Base-by-base conservation (phyloP, 2,797 vertebrate genomes). In the Prionace glauca region DNA sequence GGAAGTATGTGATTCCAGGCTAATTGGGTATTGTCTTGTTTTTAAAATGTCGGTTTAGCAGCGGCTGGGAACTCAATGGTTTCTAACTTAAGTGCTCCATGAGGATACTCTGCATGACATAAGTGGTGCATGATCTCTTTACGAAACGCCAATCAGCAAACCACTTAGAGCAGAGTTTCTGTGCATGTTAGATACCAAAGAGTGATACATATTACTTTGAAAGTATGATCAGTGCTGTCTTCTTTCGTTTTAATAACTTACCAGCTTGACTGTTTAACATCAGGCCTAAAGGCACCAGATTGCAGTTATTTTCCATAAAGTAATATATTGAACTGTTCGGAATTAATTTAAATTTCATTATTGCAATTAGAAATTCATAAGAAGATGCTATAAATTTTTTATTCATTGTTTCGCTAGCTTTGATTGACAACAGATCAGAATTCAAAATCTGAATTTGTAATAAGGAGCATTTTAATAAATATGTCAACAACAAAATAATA, bases 341-440 rank as follows among this genome's bases (percentile, higher is more conserved):
- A 96, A 36, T 86, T 96, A 95, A 71, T 96, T 62, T 96, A 96
- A 96, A 96, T 97, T 97, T 96, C 0, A 95, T 97, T 96, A 96
- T 87, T 96, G 96, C 26, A 95, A 18, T 96, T 96, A 96, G 29
- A 96, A 69, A 74, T 96, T 60, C 65, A 93, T 93, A 96, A 94
- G 88, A 96, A 92, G 88, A 71, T 72, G 45, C 60, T 74, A 96
- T 96, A 96, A 96, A 96, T 95, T 96, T 95, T 96, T 65, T 95
- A 95, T 96, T 69, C 94, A 95, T 96, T 95, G 96, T 96, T 95
- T 95, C 20, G 91, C 96, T 96, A 94, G 96, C 96, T 72, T 96
- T n/a, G 81, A 95, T 16, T 96, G 71, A 60, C 93, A 94, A 50
- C n/a, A 74, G 24, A 32, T 74, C 24, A 74, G 16, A n/a, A 18